Evolutionary conservation across 2,797 vertebrate species (phyloP).

Genomic region (Scomberomorus guttatus): DNA sequence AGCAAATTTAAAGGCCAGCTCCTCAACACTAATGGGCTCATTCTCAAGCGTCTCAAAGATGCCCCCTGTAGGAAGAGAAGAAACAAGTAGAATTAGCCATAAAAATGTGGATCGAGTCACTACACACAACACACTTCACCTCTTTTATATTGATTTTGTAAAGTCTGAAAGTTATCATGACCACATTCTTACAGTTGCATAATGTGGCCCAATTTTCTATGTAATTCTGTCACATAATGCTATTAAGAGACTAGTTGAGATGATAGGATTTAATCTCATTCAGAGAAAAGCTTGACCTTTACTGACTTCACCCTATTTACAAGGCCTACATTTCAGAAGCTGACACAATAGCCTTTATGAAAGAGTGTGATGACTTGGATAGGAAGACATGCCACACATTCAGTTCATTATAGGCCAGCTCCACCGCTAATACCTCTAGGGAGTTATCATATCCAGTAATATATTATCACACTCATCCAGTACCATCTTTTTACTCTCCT

Average conservation of each 20-base stretch:
- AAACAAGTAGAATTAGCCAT: background rate
- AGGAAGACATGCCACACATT: background rate
- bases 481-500: background rate
- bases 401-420: constrained; percentile 6
- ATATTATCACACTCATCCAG: background rate
- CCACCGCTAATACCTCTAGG: background rate
- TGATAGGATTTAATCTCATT: constrained; percentile 63
- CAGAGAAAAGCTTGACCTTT: constrained; percentile 59
- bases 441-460: constrained; percentile 1
- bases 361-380: constrained; percentile 7
- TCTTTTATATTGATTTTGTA: background rate
- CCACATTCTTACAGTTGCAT: constrained; percentile 42
- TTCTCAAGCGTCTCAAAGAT: constrained; percentile 99
- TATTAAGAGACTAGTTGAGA: constrained; percentile 37
- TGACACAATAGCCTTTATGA: constrained; percentile 29
- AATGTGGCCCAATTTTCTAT: constrained; percentile 40
- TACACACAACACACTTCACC: background rate
- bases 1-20: constrained; percentile 99
- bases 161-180: constrained; percentile 15
- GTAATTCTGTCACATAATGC: constrained; percentile 45
- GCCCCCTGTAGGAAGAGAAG: constrained; percentile 88
- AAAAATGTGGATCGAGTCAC: background rate
- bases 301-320: constrained; percentile 44
- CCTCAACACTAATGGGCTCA: constrained; percentile 96
- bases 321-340: constrained; percentile 48